Base-by-base conservation (phyloP, 1,140 invertebrate genomes). In the Hyphantria cunea region DNA sequence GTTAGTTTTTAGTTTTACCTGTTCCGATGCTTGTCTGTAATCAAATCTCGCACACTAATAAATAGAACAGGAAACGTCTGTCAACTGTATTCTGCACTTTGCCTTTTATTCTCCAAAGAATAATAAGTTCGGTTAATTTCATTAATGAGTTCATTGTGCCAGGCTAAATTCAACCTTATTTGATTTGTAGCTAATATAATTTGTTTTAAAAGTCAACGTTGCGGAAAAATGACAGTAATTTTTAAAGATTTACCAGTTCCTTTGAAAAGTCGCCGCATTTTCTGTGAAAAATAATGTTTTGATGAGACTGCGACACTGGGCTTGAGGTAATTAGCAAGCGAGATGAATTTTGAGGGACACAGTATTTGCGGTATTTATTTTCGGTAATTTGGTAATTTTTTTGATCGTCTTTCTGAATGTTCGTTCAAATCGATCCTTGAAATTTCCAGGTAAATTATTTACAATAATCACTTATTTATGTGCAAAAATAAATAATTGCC, bases 41-140 rank as follows among this genome's bases (percentile, higher is more conserved):
- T n/a, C n/a, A n/a, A n/a, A n/a, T n/a, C n/a, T n/a, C n/a, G n/a
- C n/a, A n/a, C 17, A 25, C 17, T 25, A 5, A 25, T 25, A 25
- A 25, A 25, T 25, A 25, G 17, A 25, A 25, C 17, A 25, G 5
- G 17, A 25, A 5, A 25, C 17, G 17, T 25, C 17, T 25, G 17
- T 25, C 17, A 25, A 25, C 5, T 25, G 17, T 25, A 1, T 25
- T 25, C 17, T 25, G 17, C 17, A 25, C 17, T 60, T 56, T 59
- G 44, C 31, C 62, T 52, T 59, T 59, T 72, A 55, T 73, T 66
- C 59, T 59, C 56, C 71, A 78, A 79, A 78, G 75, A 80, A 81
- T 82, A 85, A 85, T 83, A 77, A 74, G 64, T 71, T 80, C 73
- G 66, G 69, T 74, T 82, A 85, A 83, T 75, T 71, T 56, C 62